Evolutionary conservation across 2,888 invertebrate species (phyloP), one percentile per base, ranked within the genome.

Genomic region (Torymus aiolomorphi): DNA sequence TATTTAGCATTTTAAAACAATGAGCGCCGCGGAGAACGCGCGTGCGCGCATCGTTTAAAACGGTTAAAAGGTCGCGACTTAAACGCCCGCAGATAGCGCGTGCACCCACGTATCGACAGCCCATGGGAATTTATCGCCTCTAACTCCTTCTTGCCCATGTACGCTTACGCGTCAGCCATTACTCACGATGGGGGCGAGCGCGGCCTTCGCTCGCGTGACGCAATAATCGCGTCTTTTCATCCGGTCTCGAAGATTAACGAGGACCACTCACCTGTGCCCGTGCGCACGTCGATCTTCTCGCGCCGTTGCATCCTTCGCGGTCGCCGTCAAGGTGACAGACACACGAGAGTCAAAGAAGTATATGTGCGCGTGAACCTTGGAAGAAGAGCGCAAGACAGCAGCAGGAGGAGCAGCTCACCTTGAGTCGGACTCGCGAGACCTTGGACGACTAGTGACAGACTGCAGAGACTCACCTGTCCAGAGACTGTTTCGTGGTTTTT

Each of bases 381-480:
- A 42, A 42, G 42, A 42, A 42, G 42, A 62, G 12, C 31, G 16
- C 5, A 52, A 56, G 54, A 57, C 74, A 52, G 67, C 62, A 52
- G n/a, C 16, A 67, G 31, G 31, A 51, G 31, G n/a, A 16, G 71
- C 42, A 54, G 70, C 76, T 75, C 74, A 79, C 83, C 82, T 82
- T 84, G 83, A 84, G 84, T 69, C 65, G 16, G 63, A 65, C 79
- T 83, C 85, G 83, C 83, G 73, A 84, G 86, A 87, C 89, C 89
- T 89, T 89, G 89, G 86, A 82, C 18, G 57, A 80, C 70, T 56
- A 78, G 65, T 80, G 85, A 89, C 88, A 80, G 85, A 89, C 88
- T 89, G 87, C 76, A 70, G 76, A 71, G 59, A 42, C 82, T 87
- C 87, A 88, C 86, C 87, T 87, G 87, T 81, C 83, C 31, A 31